Evolutionary conservation across 2,113 vertebrate genomes (phyloP).

Genomic region (Chloropsis cyanopogon): DNA sequence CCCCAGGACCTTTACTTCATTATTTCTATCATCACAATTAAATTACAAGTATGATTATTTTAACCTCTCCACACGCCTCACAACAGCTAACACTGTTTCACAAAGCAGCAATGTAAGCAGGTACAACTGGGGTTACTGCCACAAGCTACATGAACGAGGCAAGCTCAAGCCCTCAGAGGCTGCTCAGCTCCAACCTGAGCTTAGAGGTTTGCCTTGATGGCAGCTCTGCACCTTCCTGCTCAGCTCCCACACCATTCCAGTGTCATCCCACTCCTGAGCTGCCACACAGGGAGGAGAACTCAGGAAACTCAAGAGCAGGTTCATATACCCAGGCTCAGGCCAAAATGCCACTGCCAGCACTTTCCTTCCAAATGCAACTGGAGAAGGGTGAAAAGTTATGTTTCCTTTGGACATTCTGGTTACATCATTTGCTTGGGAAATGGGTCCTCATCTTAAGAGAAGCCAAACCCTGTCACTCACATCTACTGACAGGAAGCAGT

Average conservation of each 20-base stretch:
- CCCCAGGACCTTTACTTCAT: neutral
- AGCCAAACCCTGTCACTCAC: neutral
- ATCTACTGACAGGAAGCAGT: fast-evolving
- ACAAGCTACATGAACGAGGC: neutral
- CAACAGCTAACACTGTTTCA: neutral
- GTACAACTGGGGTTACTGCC: neutral
- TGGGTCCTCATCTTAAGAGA: neutral
- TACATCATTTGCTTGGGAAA: neutral
- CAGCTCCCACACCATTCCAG: neutral
- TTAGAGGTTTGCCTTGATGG: neutral
- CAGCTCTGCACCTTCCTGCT: neutral
- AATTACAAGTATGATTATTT: neutral
- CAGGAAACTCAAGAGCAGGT: neutral
- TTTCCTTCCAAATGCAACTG: neutral
- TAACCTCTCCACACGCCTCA: neutral
- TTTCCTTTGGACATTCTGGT: neutral
- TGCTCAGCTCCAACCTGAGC: neutral
- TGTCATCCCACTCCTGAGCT: neutral
- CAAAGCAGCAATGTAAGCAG: neutral
- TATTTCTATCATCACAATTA: neutral
- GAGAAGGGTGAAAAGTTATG: neutral
- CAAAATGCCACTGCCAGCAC: neutral
- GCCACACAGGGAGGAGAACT: neutral
- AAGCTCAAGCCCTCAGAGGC: fast-evolving
- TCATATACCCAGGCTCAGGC: neutral